Percentiles rank a stretch among this genome's conserved stretches.
phyloP scores from a whole-genome alignment of 2,888 invertebrate species.

The Leptopterna dolabrata region DNA sequence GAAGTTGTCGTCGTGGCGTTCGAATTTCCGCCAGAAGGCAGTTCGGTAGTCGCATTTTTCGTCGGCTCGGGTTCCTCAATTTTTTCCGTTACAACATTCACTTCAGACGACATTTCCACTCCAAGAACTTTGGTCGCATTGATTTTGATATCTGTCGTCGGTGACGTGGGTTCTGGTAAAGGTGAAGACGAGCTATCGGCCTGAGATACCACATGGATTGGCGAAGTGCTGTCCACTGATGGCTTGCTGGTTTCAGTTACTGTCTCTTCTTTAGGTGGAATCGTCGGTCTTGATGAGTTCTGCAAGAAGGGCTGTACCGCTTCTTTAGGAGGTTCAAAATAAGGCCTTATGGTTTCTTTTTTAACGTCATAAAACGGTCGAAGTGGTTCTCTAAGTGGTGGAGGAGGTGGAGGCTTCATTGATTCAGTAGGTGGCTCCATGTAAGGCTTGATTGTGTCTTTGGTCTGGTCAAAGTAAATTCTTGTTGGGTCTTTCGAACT shows the following conservation, averaged over 20 bases:
- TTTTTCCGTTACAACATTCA: slow-evolving; percentile 52
- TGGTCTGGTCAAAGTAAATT: slow-evolving; percentile 30
- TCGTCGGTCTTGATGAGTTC: background rate
- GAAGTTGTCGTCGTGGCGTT: slow-evolving; percentile 41
- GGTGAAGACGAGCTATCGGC: background rate
- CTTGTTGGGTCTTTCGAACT: slow-evolving; percentile 47
- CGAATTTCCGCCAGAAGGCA: background rate
- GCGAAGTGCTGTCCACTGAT: background rate
- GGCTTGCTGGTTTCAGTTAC: background rate
- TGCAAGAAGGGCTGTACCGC: background rate
- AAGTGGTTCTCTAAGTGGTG: background rate
- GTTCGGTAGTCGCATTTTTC: slow-evolving; percentile 24
- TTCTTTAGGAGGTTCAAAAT: background rate
- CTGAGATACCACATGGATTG: background rate
- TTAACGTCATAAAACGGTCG: background rate
- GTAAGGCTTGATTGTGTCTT: background rate
- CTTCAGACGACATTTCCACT: slow-evolving; percentile 56
- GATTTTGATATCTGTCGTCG: slow-evolving; percentile 65
- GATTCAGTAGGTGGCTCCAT: background rate
- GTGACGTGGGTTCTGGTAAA: slow-evolving; percentile 66
- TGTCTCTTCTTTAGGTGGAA: background rate
- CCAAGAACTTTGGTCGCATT: slow-evolving; percentile 60
- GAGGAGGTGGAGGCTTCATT: background rate
- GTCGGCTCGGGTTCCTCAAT: slow-evolving; percentile 26
- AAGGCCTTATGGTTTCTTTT: background rate